phyloP scores from a whole-genome alignment of 2,888 invertebrate species.

The Drymonia ruficornis region DNA sequence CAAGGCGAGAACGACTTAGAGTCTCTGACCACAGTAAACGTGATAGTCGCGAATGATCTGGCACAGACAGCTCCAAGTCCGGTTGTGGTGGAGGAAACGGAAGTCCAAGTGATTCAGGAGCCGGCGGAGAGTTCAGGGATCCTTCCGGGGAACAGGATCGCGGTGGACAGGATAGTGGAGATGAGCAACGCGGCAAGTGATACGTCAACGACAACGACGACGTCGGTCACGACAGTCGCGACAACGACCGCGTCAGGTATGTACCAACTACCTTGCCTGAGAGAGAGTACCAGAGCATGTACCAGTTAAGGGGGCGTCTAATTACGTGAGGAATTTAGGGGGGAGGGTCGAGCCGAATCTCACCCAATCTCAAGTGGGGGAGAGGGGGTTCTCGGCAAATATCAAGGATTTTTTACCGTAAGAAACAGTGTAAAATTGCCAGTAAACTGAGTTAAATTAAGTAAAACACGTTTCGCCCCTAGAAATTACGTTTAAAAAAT shows the following conservation, averaged over 20 bases:
- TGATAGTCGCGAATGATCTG: constrained; percentile 76
- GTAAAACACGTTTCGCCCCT: no score
- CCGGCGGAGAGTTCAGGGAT: constrained; percentile 56
- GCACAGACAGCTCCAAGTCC: constrained; percentile 59
- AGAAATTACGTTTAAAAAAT: no score
- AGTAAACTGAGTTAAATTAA: no score
- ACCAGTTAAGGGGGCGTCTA: no score
- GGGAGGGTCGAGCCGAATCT: no score
- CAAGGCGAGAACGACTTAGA: constrained; percentile 72
- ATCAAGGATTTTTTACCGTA: no score
- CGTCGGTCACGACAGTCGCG: constrained; percentile 61
- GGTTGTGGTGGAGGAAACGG: constrained; percentile 57
- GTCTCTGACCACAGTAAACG: constrained; percentile 77
- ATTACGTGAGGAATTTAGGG: no score
- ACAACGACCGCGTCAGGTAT: constrained; percentile 79
- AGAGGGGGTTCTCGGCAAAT: no score
- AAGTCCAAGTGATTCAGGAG: constrained; percentile 44
- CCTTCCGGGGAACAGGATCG: constrained; percentile 63
- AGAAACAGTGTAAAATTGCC: no score
- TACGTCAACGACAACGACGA: constrained; percentile 50
- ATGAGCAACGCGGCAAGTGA: constrained; percentile 58
- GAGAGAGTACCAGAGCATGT: no score
- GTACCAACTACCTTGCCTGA: no score
- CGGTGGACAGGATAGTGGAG: constrained; percentile 74
- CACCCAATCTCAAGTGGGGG: no score